phyloP scores from a whole-genome alignment of 2,797 vertebrate genomes.

The Liparis tanakae region DNA sequence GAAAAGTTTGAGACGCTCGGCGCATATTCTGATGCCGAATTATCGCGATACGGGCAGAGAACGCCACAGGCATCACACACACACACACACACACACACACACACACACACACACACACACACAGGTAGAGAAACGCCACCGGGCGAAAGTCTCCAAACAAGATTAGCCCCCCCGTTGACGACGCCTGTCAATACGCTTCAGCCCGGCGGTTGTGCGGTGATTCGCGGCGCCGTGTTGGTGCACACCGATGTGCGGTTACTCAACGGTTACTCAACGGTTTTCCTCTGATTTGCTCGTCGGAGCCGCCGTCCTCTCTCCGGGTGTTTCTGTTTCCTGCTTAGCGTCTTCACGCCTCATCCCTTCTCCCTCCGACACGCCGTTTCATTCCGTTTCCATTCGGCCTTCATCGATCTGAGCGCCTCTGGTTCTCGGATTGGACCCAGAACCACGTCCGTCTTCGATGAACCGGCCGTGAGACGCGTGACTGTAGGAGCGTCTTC shows the following conservation, averaged over 20 bases:
- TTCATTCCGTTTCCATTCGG: constrained; percentile 17
- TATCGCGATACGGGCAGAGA: too few relatives aligned
- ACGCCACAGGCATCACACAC: too few relatives aligned
- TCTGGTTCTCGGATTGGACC: too few relatives aligned
- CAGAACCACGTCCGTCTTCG: too few relatives aligned
- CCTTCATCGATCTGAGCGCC: not conserved
- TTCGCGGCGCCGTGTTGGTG: constrained; percentile 28
- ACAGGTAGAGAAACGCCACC: constrained; percentile 44
- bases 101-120: constrained; percentile 24
- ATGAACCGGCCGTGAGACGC: constrained; percentile 17
- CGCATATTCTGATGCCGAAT: not conserved
- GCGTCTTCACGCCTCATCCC: not conserved
- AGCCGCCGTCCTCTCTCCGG: not conserved
- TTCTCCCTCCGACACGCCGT: not conserved
- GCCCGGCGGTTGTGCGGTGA: constrained; percentile 47
- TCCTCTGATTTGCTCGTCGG: not conserved
- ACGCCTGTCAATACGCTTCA: constrained; percentile 70
- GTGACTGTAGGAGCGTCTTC: constrained; percentile 12
- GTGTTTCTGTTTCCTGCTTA: not conserved
- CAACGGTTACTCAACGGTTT: not conserved
- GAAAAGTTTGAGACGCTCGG: too few relatives aligned
- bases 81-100: not conserved
- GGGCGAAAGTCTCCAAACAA: constrained; percentile 64
- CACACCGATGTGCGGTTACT: not conserved
- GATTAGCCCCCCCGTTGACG: constrained; percentile 68